Evolutionary conservation across 2,888 invertebrate species (phyloP), one percentile per base, ranked within the genome.

Genomic region (Holacanthella duospinosa): DNA sequence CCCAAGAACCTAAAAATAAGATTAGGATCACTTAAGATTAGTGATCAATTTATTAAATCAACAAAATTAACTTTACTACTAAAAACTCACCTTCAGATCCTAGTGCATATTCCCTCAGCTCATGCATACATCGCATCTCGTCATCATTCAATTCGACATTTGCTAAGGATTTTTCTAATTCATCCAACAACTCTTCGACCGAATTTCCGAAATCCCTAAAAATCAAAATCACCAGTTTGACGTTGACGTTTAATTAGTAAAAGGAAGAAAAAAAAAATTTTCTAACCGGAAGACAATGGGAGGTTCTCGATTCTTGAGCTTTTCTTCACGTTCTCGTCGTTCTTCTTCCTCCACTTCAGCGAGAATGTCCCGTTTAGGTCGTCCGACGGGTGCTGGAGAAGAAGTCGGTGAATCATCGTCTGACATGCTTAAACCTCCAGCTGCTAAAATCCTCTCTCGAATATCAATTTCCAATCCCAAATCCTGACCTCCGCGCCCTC

Each of bases 61-160:
- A n/a, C n/a, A n/a, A n/a, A n/a, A n/a, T n/a, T n/a, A n/a, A n/a
- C n/a, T n/a, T n/a, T n/a, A n/a, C n/a, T n/a, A n/a, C n/a, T n/a
- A n/a, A n/a, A n/a, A n/a, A n/a, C n/a, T n/a, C n/a, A n/a, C n/a
- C 93, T 76, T 93, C 92, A 73, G 89, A 88, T 71, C 87, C 88
- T 72, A 92, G 81, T 77, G 93, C 84, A 79, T 93, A 93, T 78
- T 90, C 89, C 75, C 87, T 85, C 73, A 93, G 79, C 79, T 93
- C 93, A 74, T 86, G 86, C 75, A 92, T 79, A 71, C 86, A 87
- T 73, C 82, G 82, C 75, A 83, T 83, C 76, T 93, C 92, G 66
- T 88, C 89, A 16, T 84, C 82, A 60, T 82, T 82, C 68, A 93
- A 80, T 76, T 85, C 84, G 29, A 85, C 86, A 65, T 86, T 86